phyloP scores from a whole-genome alignment of 1,140 invertebrate species.

The Penaeus chinensis region DNA sequence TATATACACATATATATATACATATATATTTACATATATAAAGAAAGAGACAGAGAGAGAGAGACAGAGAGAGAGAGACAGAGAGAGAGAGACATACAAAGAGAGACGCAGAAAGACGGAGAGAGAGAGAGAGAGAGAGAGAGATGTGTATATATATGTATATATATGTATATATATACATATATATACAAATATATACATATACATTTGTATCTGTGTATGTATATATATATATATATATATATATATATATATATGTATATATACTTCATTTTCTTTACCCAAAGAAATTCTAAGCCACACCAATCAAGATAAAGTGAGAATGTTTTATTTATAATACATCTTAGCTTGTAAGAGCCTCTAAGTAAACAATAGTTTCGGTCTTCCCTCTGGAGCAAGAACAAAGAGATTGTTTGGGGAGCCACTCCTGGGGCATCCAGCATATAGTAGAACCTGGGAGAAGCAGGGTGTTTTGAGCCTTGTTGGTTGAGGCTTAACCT shows the following conservation, averaged over 20 bases:
- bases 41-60: neutral
- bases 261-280: neutral
- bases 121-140: neutral
- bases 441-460: too few species aligned
- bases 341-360: too few species aligned
- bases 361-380: too few species aligned
- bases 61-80: neutral
- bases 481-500: too few species aligned
- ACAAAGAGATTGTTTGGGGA: too few species aligned
- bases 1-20: neutral
- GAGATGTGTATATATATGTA: neutral
- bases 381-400: too few species aligned
- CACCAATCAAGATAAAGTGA: neutral
- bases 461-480: too few species aligned
- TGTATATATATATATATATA: constrained; percentile 8
- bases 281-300: neutral
- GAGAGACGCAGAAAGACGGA: neutral
- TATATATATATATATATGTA: constrained; percentile 23
- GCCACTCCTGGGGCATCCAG: too few species aligned
- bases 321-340: too few species aligned
- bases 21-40: neutral
- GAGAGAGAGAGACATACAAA: constrained; percentile 1
- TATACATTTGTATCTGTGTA: neutral
- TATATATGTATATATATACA: neutral
- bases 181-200: neutral